These are phyloP conservation scores for Mesocricetus auratus DNA, from an alignment of 2,113 vertebrate species.

Conservation along the genomic window DNA sequence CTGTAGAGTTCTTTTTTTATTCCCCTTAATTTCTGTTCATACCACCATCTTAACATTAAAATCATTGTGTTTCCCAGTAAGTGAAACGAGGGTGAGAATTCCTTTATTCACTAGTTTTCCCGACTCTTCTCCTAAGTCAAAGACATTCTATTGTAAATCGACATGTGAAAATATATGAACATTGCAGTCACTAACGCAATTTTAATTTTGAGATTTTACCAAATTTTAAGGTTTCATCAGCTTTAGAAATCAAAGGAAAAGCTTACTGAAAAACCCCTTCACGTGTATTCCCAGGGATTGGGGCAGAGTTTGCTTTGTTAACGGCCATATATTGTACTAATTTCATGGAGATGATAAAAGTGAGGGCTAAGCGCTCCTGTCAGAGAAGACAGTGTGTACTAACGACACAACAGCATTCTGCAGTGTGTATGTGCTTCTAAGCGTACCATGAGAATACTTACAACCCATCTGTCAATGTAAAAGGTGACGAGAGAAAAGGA, in stretches of 20 bases:
- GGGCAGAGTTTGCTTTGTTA: not conserved
- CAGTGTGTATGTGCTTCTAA: not conserved
- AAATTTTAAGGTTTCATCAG: slow-evolving; percentile 27
- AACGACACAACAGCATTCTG: not conserved
- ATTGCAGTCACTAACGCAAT: not conserved
- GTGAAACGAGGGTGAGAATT: not conserved
- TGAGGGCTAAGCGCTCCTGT: not conserved
- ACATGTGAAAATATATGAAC: not conserved
- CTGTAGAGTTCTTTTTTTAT: not conserved
- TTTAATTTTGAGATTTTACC: not conserved
- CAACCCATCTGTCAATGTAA: not conserved
- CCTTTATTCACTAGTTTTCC: not conserved
- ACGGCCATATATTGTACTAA: not conserved
- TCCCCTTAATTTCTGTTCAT: not conserved
- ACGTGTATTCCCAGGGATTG: not conserved
- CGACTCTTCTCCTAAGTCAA: not conserved
- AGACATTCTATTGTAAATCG: not conserved
- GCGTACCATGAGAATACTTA: not conserved
- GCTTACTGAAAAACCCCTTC: not conserved
- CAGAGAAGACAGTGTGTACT: not conserved
- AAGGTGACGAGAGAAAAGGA: not conserved
- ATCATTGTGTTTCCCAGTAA: not conserved
- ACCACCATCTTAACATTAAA: slow-evolving; percentile 15
- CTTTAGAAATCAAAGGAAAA: not conserved
- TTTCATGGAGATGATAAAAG: not conserved